phyloP scores from a whole-genome alignment of 2,797 vertebrate genomes.

The Gambelia wislizenii region DNA sequence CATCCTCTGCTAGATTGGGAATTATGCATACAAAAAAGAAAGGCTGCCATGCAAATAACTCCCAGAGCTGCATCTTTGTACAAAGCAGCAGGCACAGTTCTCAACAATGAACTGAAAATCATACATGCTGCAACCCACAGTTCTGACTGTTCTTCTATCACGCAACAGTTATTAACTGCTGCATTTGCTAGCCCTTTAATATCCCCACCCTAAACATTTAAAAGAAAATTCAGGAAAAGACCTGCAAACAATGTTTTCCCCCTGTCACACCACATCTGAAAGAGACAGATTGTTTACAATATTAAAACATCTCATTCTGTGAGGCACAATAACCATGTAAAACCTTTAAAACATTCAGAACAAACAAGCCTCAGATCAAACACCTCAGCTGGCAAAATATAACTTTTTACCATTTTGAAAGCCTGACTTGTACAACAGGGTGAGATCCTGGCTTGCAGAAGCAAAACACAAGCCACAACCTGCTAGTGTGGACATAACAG shows the following conservation, averaged over 20 bases:
- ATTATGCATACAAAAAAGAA: not conserved
- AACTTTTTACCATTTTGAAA: not conserved
- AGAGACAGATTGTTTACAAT: not conserved
- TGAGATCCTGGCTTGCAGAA: not conserved
- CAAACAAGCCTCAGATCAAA: not conserved
- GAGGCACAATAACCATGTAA: not conserved
- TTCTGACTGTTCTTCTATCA: not conserved
- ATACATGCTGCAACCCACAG: not conserved
- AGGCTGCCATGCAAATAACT: not conserved
- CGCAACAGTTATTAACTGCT: not conserved
- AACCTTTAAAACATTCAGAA: not conserved
- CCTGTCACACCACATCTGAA: not conserved
- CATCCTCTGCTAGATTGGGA: not conserved
- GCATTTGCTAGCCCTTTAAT: not conserved
- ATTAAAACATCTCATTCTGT: not conserved
- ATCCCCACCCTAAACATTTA: not conserved
- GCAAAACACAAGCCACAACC: not conserved
- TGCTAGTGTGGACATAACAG: not conserved
- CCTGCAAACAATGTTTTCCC: not conserved
- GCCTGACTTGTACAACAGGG: not conserved
- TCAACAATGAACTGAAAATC: not conserved
- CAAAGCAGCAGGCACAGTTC: not conserved
- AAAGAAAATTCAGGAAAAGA: not conserved
- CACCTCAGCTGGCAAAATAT: not conserved
- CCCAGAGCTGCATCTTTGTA: not conserved